Evolutionary conservation across 2,797 vertebrate species (phyloP).

Genomic region (Trichosurus vulpecula): DNA sequence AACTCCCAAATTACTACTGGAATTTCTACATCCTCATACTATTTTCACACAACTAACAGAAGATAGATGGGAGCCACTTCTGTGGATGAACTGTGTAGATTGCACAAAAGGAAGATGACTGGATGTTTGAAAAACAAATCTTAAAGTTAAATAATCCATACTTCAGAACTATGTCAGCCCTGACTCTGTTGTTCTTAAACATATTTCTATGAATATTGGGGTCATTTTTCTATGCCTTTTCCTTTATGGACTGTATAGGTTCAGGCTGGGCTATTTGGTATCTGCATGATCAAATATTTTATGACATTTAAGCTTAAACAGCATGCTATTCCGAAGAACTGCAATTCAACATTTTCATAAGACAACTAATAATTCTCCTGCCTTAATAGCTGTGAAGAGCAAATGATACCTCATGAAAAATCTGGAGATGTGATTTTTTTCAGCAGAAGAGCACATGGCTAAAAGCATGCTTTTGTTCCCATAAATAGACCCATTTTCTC

Average conservation of each 20-base stretch:
- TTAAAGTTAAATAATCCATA: neutral
- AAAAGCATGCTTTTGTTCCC: conserved; percentile 2
- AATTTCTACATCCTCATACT: neutral
- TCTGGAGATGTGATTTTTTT: conserved; percentile 44
- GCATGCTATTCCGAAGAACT: conserved; percentile 51
- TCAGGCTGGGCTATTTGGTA: neutral
- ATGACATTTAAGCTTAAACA: conserved; percentile 58
- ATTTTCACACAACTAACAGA: neutral
- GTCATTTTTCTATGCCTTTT: neutral
- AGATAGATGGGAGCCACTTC: neutral
- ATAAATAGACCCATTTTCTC: neutral
- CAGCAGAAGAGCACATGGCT: neutral
- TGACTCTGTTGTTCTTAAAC: neutral
- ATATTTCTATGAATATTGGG: neutral
- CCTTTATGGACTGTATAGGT: neutral
- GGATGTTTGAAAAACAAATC: too few relatives aligned
- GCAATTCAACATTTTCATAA: conserved; percentile 48
- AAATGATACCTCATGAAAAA: conserved; percentile 3
- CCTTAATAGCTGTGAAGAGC: conserved; percentile 43
- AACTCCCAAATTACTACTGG: neutral
- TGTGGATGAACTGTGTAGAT: neutral
- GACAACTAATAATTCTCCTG: conserved; percentile 66
- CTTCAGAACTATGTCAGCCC: neutral
- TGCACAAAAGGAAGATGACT: neutral
- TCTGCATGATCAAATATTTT: conserved; percentile 52